These are phyloP conservation scores for Epinotia nisella DNA, from an alignment of 2,888 invertebrate genomes.

Conservation along the genomic window DNA sequence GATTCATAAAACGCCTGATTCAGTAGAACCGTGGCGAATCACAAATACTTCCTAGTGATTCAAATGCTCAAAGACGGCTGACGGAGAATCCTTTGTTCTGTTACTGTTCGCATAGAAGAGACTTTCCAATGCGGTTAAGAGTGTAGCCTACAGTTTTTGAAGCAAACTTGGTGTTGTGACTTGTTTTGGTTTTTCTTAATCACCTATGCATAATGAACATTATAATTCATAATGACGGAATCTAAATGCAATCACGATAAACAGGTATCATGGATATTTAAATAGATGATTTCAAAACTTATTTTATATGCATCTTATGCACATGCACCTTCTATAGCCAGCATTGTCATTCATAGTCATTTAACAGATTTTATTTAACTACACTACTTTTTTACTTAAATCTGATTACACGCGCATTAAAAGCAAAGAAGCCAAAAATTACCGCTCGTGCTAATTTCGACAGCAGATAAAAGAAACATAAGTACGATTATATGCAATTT, in stretches of 20 bases:
- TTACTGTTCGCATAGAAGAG: not conserved
- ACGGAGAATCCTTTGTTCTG: constrained; percentile 6
- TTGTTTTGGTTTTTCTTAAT: not conserved
- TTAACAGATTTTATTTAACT: not conserved
- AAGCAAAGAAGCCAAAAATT: no score
- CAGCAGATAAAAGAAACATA: not conserved
- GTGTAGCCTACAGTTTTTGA: no score
- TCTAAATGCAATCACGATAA: not conserved
- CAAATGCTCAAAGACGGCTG: constrained; percentile 13
- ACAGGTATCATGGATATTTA: not conserved
- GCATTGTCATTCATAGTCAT: not conserved
- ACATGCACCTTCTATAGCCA: not conserved
- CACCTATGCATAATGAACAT: no score
- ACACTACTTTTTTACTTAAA: no score
- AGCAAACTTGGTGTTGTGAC: no score
- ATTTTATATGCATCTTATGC: constrained; percentile 8
- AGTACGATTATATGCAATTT: not conserved
- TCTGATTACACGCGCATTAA: not conserved
- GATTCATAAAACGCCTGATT: constrained; percentile 15
- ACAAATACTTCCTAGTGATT: constrained; percentile 26
- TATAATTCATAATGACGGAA: not conserved
- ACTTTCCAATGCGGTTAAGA: not conserved
- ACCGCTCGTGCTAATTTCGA: no score
- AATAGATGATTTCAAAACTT: not conserved
- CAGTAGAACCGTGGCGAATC: constrained; percentile 10